Percentiles rank a stretch among this genome's conserved stretches.
Conservation (phyloP, 2,888 invertebrate genomes). For the Agrochola lota region DNA sequence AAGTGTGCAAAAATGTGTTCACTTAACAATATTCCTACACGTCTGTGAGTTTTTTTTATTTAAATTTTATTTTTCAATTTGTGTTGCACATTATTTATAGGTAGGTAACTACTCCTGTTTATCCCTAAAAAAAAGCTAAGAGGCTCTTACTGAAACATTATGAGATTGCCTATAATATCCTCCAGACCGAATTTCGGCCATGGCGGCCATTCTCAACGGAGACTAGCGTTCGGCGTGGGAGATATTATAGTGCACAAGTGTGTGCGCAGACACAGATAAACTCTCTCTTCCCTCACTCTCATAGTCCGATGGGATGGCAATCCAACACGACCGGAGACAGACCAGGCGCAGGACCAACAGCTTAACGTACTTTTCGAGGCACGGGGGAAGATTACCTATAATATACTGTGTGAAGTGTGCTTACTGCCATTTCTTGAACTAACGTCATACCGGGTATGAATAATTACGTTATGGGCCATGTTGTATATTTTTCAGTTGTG, state of each 20-base stretch:
- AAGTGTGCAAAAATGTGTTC: conserved; percentile 15
- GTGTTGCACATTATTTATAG: not conserved
- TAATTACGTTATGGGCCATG: conserved; percentile 55
- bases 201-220: too few species aligned
- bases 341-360: too few species aligned
- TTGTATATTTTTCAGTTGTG: conserved; percentile 51
- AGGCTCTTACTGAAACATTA: not conserved
- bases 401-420: not conserved
- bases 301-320: too few species aligned
- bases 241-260: too few species aligned
- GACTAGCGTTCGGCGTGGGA: too few species aligned
- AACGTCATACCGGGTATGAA: conserved; percentile 42
- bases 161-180: not conserved
- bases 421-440: conserved; percentile 19
- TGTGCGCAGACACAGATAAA: too few species aligned
- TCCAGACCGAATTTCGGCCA: too few species aligned
- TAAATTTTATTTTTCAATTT: not conserved
- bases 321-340: too few species aligned
- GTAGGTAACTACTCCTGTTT: too few species aligned
- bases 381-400: not conserved
- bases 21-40: not conserved
- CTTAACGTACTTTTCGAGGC: too few species aligned
- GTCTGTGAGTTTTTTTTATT: not conserved
- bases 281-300: too few species aligned
- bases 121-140: not conserved